These are phyloP conservation scores for Oreohelix idahoensis DNA, from an alignment of 1,140 invertebrate genomes.

Conservation along the genomic window DNA sequence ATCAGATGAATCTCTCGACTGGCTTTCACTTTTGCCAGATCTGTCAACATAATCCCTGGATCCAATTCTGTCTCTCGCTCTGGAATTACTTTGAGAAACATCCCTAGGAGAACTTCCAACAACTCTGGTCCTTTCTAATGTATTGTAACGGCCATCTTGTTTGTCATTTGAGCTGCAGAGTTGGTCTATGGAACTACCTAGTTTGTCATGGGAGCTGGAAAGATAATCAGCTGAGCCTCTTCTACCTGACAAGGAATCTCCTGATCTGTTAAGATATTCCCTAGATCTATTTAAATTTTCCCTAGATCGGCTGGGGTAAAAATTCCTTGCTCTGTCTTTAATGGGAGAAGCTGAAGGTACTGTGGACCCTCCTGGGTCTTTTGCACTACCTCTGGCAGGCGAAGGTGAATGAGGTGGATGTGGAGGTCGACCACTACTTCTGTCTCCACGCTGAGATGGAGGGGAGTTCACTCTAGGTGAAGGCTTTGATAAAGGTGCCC, in stretches of 20 bases:
- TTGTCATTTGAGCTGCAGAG: not conserved
- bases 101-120: slow-evolving; percentile 22
- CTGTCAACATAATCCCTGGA: not conserved
- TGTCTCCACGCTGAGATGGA: not conserved
- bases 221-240: slow-evolving; percentile 15
- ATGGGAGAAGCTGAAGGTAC: slow-evolving; percentile 37
- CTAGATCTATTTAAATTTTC: slow-evolving; percentile 37
- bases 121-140: slow-evolving; percentile 24
- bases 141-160: not conserved
- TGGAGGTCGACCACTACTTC: slow-evolving; percentile 18
- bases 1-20: slow-evolving; percentile 11
- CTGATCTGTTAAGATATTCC: slow-evolving; percentile 35
- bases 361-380: not conserved
- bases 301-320: slow-evolving; percentile 43
- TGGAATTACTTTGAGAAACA: slow-evolving; percentile 24
- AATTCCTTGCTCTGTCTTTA: slow-evolving; percentile 43
- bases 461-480: slow-evolving; percentile 28
- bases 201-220: not conserved
- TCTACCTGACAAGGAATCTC: slow-evolving; percentile 32
- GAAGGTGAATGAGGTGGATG: slow-evolving; percentile 27
- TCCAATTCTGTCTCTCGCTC: not conserved
- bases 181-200: not conserved
- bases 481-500: slow-evolving; percentile 23
- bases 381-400: slow-evolving; percentile 24
- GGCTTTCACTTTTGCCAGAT: not conserved